phyloP scores from a whole-genome alignment of 1,140 invertebrate genomes.

The Metaphire vulgaris region DNA sequence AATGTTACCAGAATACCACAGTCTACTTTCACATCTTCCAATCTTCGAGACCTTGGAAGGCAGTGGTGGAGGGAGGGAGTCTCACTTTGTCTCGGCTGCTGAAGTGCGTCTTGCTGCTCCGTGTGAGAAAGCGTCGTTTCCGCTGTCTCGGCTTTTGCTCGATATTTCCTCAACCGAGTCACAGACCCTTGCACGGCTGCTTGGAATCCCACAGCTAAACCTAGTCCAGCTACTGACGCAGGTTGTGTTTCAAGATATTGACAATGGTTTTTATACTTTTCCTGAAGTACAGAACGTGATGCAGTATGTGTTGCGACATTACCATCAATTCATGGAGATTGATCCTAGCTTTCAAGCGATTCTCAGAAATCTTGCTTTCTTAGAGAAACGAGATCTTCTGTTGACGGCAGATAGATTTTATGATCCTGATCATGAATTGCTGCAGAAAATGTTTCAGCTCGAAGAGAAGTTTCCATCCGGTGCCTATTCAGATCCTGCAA shows the following conservation, averaged over 20 bases:
- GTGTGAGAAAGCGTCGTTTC: slow-evolving; percentile 19
- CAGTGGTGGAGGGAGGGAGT: neutral
- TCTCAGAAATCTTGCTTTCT: slow-evolving; percentile 23
- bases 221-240: slow-evolving; percentile 20
- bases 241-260: slow-evolving; percentile 26
- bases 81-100: slow-evolving; percentile 14
- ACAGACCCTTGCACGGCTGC: slow-evolving; percentile 9
- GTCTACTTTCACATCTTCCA: slow-evolving; percentile 22
- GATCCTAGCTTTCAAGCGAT: slow-evolving; percentile 3
- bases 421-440: slow-evolving; percentile 26
- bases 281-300: slow-evolving; percentile 26
- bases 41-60: slow-evolving; percentile 23
- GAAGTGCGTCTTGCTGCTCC: slow-evolving; percentile 27
- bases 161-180: slow-evolving; percentile 16
- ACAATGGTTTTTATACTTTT: slow-evolving; percentile 21
- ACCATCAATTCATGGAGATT: slow-evolving; percentile 8
- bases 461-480: slow-evolving; percentile 27
- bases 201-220: slow-evolving; percentile 21
- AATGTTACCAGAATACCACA: slow-evolving; percentile 9
- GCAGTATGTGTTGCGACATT: slow-evolving; percentile 23
- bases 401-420: slow-evolving; percentile 23
- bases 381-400: slow-evolving; percentile 24
- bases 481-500: slow-evolving; percentile 19
- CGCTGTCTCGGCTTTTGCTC: slow-evolving; percentile 18
- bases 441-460: slow-evolving; percentile 19